Evolutionary conservation across 2,113 vertebrate species (phyloP), one percentile per base, ranked within the genome.

Genomic region (Neotoma lepida): DNA sequence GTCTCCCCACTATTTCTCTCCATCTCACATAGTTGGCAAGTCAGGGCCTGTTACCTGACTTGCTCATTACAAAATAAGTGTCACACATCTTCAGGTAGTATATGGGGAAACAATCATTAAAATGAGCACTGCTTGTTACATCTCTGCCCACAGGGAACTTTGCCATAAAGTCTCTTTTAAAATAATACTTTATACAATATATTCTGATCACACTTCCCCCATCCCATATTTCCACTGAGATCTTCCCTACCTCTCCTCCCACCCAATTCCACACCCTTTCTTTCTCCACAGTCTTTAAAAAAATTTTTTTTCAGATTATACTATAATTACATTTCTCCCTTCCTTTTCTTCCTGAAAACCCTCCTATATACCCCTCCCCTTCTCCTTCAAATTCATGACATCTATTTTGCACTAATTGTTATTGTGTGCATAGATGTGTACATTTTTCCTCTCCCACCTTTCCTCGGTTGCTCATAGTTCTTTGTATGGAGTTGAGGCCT

Each of bases 241-340:
- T 9, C 12, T 6, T 82, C 7, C n/a, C 13, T 26, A 39, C 6
- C 7, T 61, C 14, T 13, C 7, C 1, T 58, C n/a, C 7, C 1
- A 18, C 24, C n/a, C 26, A 18, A 30, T 26, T 61, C 56, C n/a
- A 61, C 24, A 82, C 3, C 4, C 80, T 58, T 39, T 41, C 56
- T 82, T 82, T 89, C 56, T 80, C 24, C 6, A 41, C 0, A 35
- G 41, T 88, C n/a, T n/a, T n/a, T n/a, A 58, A 58, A 58, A 18
- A 56, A 15, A 56, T 58, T n/a, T n/a, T 30, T 73, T 30, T 30
- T 61, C 4, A 41, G 13, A 18, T 41, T 61, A 61, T 61, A 30
- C n/a, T 82, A 4, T 9, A 82, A 61, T 61, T 9, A 68, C 56
- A 41, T 28, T 17, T 61, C 51, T 56, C 12, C 8, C 24, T 39